Conservation (phyloP, 2,888 invertebrate genomes). For the Acleris emargana region DNA sequence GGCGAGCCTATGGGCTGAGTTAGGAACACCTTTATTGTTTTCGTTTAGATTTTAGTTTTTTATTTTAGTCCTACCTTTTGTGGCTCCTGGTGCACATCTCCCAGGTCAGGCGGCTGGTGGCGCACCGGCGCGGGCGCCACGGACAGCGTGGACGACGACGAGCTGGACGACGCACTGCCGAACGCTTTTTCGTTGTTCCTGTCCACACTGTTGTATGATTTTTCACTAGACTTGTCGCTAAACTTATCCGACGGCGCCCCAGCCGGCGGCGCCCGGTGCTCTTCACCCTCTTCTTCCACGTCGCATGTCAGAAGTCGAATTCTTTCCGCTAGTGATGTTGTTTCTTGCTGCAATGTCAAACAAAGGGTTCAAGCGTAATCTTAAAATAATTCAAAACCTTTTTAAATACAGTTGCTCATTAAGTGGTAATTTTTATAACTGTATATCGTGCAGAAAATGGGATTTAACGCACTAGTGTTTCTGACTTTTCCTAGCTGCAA, state of each 20-base stretch:
- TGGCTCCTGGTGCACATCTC: constrained; percentile 71
- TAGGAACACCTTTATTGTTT: too few relatives aligned
- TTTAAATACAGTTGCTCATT: too few relatives aligned
- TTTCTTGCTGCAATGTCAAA: constrained; percentile 72
- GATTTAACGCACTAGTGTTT: too few relatives aligned
- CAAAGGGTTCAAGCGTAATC: too few relatives aligned
- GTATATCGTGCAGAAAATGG: too few relatives aligned
- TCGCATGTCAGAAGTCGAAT: constrained; percentile 94
- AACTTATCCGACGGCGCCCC: constrained; percentile 86
- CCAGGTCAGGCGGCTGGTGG: constrained; percentile 71
- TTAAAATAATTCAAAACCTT: too few relatives aligned
- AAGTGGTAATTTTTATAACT: too few relatives aligned
- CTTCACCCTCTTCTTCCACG: constrained; percentile 87
- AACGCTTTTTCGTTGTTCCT: constrained; percentile 79
- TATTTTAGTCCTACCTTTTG: constrained; percentile 55
- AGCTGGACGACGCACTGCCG: constrained; percentile 78
- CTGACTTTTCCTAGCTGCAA: too few relatives aligned
- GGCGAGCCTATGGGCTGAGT: too few relatives aligned
- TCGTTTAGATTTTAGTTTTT: too few relatives aligned
- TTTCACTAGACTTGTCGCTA: constrained; percentile 64
- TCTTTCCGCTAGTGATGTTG: constrained; percentile 92
- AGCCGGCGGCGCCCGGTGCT: constrained; percentile 85
- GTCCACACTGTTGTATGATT: constrained; percentile 84
- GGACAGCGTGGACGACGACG: constrained; percentile 72
- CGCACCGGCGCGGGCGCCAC: constrained; percentile 59